Percentiles rank a stretch among this genome's conserved stretches.
Evolutionary conservation across 2,888 invertebrate genomes (phyloP).

Genomic region (Linhomoeus sp.): DNA sequence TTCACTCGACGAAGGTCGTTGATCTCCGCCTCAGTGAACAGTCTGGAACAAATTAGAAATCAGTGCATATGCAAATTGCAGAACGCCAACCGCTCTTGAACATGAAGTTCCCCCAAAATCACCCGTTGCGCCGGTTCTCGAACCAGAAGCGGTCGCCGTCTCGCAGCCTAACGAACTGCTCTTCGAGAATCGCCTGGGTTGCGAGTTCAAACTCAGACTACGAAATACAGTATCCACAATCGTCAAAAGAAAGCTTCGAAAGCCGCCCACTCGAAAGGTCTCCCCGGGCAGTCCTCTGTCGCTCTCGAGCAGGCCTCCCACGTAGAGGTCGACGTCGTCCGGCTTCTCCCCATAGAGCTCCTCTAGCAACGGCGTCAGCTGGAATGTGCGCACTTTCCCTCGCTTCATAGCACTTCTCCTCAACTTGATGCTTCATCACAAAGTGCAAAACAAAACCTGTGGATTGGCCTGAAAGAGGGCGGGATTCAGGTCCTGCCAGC

Average conservation of each 20-base stretch:
- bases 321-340: constrained; percentile 38
- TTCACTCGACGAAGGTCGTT: too few relatives aligned
- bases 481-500: constrained; percentile 16
- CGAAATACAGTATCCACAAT: too few relatives aligned
- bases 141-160: constrained; percentile 43
- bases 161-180: constrained; percentile 39
- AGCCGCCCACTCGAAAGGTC: constrained; percentile 36
- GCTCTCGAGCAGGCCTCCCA: constrained; percentile 39
- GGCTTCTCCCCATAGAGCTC: constrained; percentile 29
- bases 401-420: too few relatives aligned
- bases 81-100: too few relatives aligned
- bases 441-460: neutral
- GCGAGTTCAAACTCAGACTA: neutral
- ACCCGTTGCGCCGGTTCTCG: constrained; percentile 31
- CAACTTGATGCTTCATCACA: neutral
- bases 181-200: constrained; percentile 31
- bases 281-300: constrained; percentile 35
- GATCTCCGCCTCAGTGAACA: constrained; percentile 35
- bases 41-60: constrained; percentile 23
- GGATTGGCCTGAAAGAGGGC: neutral
- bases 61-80: too few relatives aligned
- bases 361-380: constrained; percentile 17
- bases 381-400: neutral
- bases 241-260: too few relatives aligned
- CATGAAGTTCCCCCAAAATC: too few relatives aligned